phyloP scores from a whole-genome alignment of 2,113 vertebrate species.

The Upupa epops region DNA sequence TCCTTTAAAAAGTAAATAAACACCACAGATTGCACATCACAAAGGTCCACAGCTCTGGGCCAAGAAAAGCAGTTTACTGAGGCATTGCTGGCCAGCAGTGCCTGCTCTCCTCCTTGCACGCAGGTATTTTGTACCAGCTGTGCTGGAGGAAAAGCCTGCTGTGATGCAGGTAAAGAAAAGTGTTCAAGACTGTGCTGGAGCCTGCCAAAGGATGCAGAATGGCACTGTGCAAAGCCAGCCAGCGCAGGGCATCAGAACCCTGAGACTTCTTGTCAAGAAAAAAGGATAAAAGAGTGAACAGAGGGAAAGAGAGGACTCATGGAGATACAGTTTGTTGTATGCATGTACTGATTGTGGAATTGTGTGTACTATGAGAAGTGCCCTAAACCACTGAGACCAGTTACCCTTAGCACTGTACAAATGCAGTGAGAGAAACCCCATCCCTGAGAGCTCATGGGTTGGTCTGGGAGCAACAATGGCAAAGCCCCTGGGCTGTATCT shows the following conservation, averaged over 20 bases:
- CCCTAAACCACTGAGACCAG: neutral
- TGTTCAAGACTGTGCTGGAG: neutral
- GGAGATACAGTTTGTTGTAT: neutral
- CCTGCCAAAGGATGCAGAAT: neutral
- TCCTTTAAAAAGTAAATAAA: neutral
- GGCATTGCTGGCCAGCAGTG: neutral
- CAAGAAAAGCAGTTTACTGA: neutral
- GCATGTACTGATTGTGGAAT: accelerated
- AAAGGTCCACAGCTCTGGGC: neutral
- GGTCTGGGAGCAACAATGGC: neutral
- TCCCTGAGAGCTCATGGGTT: accelerated
- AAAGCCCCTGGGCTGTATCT: neutral
- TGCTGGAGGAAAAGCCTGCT: neutral
- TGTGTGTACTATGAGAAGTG: neutral
- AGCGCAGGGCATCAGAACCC: neutral
- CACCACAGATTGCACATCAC: neutral
- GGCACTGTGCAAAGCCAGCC: neutral
- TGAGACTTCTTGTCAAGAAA: neutral
- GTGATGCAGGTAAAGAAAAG: neutral
- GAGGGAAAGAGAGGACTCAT: neutral
- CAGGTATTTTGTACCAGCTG: neutral
- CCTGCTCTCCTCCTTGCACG: neutral
- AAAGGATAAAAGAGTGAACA: neutral
- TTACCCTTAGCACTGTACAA: neutral
- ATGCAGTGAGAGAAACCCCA: neutral